Conservation (phyloP, 1,140 invertebrate genomes). For the Phenacoccus solenopsis region DNA sequence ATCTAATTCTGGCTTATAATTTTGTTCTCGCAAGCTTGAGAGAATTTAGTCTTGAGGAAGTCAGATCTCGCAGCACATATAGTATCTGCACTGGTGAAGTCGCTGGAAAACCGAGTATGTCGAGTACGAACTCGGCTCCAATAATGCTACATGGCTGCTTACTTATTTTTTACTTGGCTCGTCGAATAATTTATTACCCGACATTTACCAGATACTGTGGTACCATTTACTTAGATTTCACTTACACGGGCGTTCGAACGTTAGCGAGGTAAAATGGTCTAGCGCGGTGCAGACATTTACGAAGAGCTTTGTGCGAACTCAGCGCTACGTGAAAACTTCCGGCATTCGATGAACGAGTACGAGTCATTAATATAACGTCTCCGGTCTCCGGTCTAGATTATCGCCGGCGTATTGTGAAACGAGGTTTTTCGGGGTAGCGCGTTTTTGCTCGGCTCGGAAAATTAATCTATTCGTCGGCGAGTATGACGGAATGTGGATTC, state of each 20-base stretch:
- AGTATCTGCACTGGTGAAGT: too few species aligned
- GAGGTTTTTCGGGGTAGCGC: not conserved
- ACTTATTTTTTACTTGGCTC: too few species aligned
- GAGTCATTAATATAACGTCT: conserved; percentile 5
- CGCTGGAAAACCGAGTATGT: too few species aligned
- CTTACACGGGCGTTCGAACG: not conserved
- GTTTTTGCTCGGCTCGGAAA: not conserved
- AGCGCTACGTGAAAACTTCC: not conserved
- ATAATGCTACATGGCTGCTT: too few species aligned
- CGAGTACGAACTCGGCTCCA: too few species aligned
- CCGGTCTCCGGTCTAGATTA: conserved; percentile 10
- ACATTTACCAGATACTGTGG: not conserved
- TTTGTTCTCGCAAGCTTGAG: too few species aligned
- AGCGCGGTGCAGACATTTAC: not conserved
- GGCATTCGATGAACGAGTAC: conserved; percentile 12
- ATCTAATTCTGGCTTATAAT: too few species aligned
- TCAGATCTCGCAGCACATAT: too few species aligned
- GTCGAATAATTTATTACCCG: not conserved
- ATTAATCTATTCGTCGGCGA: conserved; percentile 5
- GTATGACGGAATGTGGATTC: conserved; percentile 1
- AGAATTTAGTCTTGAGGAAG: too few species aligned
- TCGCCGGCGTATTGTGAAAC: not conserved
- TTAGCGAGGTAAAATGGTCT: not conserved
- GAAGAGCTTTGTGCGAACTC: not conserved
- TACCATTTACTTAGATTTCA: conserved; percentile 11